Base-by-base conservation (phyloP, 2,888 invertebrate species). In the Chironomus riparius region DNA sequence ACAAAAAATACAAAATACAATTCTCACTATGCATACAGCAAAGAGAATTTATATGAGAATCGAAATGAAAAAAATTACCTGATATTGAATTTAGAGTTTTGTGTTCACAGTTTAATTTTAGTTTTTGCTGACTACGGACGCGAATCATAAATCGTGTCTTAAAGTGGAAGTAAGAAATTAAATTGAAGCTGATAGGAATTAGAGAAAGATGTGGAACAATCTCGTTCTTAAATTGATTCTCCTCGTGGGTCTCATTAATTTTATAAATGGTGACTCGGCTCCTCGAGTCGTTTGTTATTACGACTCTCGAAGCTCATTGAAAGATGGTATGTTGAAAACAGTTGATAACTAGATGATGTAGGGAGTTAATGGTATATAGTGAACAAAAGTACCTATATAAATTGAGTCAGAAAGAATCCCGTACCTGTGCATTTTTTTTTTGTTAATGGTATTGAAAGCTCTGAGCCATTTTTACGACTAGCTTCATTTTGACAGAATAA, bases 181-280 rank as follows among this genome's bases (percentile, higher is more conserved):
- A 22, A 56, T 18, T 18, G 18, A 18, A 18, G 56, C 65, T 21
- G 21, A 24, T 21, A 65, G 22, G 65, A 65, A 65, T 13, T 65
- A 13, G 18, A 70, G 22, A 50, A 50, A 61, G 18, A 72, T 72
- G 72, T 22, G 21, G 56, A 50, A 28, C 18, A 28, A 72, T 72
- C n/a, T 72, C n/a, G 10, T 18, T 72, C n/a, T 72, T 18, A 72
- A 72, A 62, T 72, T 72, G 61, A 72, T 72, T 72, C 61, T 61
- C 28, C 72, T 72, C 72, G 13, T 61, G 72, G 72, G 72, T 18
- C 47, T 72, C 62, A 50, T 72, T 72, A 72, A 38, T 62, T 22
- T 47, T 10, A 72, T 72, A 18, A 21, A 47, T 62, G 68, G 47
- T 22, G 38, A 72, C 13, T 56, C 3, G 13, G 18, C 61, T 15